phyloP scores from a whole-genome alignment of 2,888 invertebrate genomes.

The Meandrusa payeni region DNA sequence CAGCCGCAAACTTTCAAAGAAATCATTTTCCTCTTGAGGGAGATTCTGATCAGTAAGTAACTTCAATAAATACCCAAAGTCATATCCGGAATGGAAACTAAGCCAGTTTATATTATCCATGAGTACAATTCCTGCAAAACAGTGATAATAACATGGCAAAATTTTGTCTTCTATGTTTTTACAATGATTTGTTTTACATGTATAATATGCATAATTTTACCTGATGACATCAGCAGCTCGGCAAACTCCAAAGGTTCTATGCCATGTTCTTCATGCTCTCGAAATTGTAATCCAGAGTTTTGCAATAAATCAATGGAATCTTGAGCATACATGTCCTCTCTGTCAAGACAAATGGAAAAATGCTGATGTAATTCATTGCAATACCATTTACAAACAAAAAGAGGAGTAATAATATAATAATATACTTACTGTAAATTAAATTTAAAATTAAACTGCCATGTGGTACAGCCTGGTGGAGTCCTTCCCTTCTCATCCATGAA shows the following conservation, averaged over 20 bases:
- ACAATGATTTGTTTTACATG: no score
- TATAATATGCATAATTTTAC: no score
- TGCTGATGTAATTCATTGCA: not conserved
- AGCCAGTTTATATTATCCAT: conserved; percentile 97
- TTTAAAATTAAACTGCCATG: conserved; percentile 99
- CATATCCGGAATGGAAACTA: conserved; percentile 98
- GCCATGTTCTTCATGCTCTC: conserved; percentile 96
- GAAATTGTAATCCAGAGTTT: conserved; percentile 96
- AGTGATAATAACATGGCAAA: not conserved
- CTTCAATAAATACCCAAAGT: conserved; percentile 97
- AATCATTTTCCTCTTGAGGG: conserved; percentile 94
- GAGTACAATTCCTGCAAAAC: conserved; percentile 87
- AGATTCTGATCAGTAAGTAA: conserved; percentile 93
- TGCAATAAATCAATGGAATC: conserved; percentile 97
- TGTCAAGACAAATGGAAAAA: conserved; percentile 45
- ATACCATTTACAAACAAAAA: not conserved
- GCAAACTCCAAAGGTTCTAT: conserved; percentile 97
- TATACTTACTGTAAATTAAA: conserved; percentile 92
- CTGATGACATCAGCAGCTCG: conserved; percentile 95
- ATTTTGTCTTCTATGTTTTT: no score
- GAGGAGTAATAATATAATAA: not conserved
- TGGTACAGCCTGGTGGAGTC: conserved; percentile 91
- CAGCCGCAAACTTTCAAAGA: conserved; percentile 92
- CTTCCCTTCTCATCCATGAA: conserved; percentile 97
- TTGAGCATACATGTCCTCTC: conserved; percentile 98